Conservation (phyloP, 2,113 vertebrate genomes). For the human region DNA sequence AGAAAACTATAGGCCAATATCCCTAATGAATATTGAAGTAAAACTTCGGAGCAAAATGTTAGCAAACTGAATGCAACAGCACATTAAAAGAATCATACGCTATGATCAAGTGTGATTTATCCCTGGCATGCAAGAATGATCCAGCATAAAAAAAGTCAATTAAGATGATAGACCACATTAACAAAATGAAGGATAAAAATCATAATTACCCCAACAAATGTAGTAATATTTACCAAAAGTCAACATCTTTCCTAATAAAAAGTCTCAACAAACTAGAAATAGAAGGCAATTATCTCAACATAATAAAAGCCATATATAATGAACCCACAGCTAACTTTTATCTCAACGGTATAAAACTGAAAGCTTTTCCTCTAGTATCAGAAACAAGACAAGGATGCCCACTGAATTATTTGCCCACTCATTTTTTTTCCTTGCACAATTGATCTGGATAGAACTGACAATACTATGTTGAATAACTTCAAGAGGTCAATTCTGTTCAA, state of each 20-base stretch:
- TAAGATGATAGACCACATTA: background rate
- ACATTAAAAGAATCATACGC: background rate
- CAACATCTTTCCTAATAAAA: background rate
- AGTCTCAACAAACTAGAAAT: background rate
- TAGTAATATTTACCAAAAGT: background rate
- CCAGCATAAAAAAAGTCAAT: background rate
- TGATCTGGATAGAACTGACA: background rate
- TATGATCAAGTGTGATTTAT: background rate
- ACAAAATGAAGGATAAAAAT: background rate
- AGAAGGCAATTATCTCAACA: background rate
- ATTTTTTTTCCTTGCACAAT: background rate
- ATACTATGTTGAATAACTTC: background rate
- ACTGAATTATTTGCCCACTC: background rate
- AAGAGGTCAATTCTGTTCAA: background rate
- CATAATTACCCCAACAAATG: background rate
- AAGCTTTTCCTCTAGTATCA: background rate
- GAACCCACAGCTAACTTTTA: background rate
- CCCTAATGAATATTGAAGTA: background rate
- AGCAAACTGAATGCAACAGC: background rate
- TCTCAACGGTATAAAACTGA: background rate
- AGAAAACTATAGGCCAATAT: background rate
- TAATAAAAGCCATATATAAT: background rate
- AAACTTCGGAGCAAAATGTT: background rate
- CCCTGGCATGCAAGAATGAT: too few relatives aligned
- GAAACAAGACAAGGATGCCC: background rate